Evolutionary conservation across 2,888 invertebrate genomes (phyloP).

Genomic region (Athripsodes cinereus): DNA sequence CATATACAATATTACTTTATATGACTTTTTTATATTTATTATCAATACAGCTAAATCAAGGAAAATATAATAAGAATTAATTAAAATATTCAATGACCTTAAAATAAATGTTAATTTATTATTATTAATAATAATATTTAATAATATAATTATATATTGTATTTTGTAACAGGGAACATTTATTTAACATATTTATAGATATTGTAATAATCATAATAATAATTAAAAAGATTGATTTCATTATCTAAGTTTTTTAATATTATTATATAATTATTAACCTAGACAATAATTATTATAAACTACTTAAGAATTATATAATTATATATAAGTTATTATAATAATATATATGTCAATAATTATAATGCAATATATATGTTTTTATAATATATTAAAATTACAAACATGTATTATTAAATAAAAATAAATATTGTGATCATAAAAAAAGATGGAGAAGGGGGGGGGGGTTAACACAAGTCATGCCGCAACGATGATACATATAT

Average conservation of each 20-base stretch:
- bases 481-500: no score
- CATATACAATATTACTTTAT: no score
- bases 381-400: no score
- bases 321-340: no score
- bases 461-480: no score
- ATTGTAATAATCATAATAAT: constrained; percentile 34
- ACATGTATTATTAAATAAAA: no score
- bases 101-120: background rate
- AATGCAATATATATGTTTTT: no score
- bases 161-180: constrained; percentile 55
- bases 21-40: background rate
- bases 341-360: no score
- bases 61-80: constrained; percentile 16
- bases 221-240: constrained; percentile 54
- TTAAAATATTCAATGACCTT: background rate
- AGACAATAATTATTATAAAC: constrained; percentile 27
- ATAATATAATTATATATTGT: constrained; percentile 25
- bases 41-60: constrained; percentile 18
- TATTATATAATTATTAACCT: constrained; percentile 50
- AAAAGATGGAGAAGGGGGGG: no score
- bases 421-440: no score
- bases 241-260: constrained; percentile 49
- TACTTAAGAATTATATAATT: constrained; percentile 7
- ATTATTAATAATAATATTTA: constrained; percentile 3
- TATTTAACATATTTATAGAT: constrained; percentile 53